Percentiles rank a stretch among this genome's conserved stretches.
Conservation (phyloP, 1,140 invertebrate genomes). For the Sminthurides bifidus region DNA sequence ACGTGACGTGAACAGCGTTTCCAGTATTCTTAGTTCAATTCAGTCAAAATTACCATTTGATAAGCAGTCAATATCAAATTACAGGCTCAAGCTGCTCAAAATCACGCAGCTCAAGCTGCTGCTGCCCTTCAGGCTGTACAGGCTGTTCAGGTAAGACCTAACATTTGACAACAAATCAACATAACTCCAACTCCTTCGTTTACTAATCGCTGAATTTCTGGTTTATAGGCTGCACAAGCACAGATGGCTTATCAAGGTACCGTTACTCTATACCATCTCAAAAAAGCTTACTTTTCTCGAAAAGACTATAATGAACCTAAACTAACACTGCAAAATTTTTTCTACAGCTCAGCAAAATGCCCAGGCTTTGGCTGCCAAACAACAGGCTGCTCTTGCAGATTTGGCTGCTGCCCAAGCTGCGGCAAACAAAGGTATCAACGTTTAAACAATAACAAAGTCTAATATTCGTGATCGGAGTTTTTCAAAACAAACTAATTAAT, state of each 20-base stretch:
- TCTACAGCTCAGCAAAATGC: slow-evolving; percentile 32
- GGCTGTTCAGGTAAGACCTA: no score
- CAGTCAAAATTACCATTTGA: no score
- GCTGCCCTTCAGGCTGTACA: slow-evolving; percentile 30
- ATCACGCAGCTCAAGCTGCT: slow-evolving; percentile 32
- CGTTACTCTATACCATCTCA: background rate
- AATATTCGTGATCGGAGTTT: background rate
- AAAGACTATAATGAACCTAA: background rate
- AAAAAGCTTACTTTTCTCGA: background rate
- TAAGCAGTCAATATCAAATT: no score
- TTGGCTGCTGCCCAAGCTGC: slow-evolving; percentile 33
- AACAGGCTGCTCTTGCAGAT: slow-evolving; percentile 33
- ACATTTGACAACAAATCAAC: no score
- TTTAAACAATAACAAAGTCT: background rate
- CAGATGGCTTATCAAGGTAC: slow-evolving; percentile 26
- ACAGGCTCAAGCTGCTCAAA: slow-evolving; percentile 30
- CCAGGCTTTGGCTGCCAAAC: slow-evolving; percentile 33
- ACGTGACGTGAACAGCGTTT: no score
- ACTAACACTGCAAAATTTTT: background rate
- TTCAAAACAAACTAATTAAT: no score
- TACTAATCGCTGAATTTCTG: background rate
- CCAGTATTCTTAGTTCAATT: no score
- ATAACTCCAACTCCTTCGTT: background rate
- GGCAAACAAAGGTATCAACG: slow-evolving; percentile 17
- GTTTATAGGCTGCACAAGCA: slow-evolving; percentile 31